Evolutionary conservation across 2,113 vertebrate genomes (phyloP).

Genomic region (Microtus oregoni): DNA sequence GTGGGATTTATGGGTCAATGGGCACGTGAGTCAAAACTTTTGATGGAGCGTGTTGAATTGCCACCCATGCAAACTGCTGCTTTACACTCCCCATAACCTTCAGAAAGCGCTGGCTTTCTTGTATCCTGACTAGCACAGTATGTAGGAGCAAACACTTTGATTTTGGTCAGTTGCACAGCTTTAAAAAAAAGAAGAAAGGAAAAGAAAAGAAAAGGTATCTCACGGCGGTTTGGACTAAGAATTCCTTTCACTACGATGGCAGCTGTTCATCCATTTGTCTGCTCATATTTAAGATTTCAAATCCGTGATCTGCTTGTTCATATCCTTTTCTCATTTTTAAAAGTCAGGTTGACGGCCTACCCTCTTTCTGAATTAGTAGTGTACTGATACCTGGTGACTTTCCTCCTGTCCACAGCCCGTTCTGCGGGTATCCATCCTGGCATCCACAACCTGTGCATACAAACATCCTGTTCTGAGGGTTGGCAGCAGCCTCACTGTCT

Average conservation of each 20-base stretch:
- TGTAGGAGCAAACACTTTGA: constrained; percentile 1
- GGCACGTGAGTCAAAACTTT: constrained; percentile 19
- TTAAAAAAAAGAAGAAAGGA: background rate
- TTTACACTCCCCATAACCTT: background rate
- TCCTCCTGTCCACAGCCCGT: background rate
- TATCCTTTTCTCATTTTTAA: constrained; percentile 54
- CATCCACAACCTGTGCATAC: accelerated
- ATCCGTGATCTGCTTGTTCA: constrained; percentile 49
- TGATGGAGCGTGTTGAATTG: constrained; percentile 48
- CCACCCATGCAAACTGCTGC: background rate
- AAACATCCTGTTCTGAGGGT: background rate
- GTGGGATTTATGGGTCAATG: constrained; percentile 70
- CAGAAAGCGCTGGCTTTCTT: background rate
- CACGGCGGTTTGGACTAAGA: background rate
- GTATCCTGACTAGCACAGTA: background rate
- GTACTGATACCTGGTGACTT: background rate
- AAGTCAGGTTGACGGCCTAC: background rate
- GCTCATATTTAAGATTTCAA: background rate
- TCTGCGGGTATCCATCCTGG: background rate
- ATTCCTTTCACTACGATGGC: background rate
- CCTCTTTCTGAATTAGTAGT: constrained; percentile 22
- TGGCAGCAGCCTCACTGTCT: background rate
- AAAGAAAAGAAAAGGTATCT: background rate
- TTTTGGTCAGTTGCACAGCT: background rate
- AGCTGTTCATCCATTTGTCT: background rate